Evolutionary conservation across 2,113 vertebrate genomes (phyloP), one percentile per base, ranked within the genome.

Genomic region (Phainopepla nitens): DNA sequence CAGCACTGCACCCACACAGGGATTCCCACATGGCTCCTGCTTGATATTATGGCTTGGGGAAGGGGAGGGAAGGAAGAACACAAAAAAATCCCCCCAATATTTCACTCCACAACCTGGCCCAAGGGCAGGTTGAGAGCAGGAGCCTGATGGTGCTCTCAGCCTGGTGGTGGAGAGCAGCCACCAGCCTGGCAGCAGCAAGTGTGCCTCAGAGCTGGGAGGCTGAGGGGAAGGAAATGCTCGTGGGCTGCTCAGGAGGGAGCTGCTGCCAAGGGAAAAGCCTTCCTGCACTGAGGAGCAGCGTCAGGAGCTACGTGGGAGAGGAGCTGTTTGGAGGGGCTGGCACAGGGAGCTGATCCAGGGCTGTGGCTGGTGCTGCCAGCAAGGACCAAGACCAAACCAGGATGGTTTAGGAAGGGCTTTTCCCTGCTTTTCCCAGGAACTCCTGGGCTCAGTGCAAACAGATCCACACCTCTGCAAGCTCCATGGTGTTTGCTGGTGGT

Each of bases 221-320:
- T 56, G 50, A 23, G 31, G 47, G 56, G 53, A 41, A 53, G 39
- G 87, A 68, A 61, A 53, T 0, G 1, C 42, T 61, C 0, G 0
- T 1, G 4, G 71, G 71, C 42, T 79, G 41, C 3, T 69, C 20
- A 13, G 33, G 45, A 73, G 61, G 76, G 45, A 82, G 80, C 42
- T 86, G 50, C 65, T 93, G 82, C 54, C 41, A 10, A 33, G 35
- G 33, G 51, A 56, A 54, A 56, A 70, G 16, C 36, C 66, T 41
- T 50, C 10, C 73, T 44, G 53, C 0, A 0, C 1, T 6, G 25
- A 13, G 75, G 35, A 50, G 29, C 15, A 47, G 28, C 0, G 0
- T 10, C 69, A 19, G 0, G 44, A 69, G 45, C 89, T 19, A 0
- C 0, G 0, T 20, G 51, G 41, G n/a, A 70, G 36, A 23, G 8